phyloP scores from a whole-genome alignment of 2,797 vertebrate genomes.

The Naso thynnoides region DNA sequence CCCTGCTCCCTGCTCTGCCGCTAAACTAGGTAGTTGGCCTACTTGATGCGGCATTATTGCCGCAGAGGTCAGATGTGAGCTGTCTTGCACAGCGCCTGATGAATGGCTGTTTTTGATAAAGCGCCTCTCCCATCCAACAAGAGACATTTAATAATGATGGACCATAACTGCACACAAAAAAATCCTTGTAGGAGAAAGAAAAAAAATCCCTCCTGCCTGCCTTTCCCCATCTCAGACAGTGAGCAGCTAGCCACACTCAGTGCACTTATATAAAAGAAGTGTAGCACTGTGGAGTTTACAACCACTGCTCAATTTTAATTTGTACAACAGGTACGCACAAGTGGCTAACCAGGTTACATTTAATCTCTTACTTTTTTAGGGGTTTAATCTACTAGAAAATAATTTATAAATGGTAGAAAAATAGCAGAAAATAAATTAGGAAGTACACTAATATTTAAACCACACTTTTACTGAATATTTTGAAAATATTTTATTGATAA shows the following conservation, averaged over 20 bases:
- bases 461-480: constrained; percentile 9
- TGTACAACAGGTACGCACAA: constrained; percentile 14
- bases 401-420: background rate
- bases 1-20: constrained; percentile 94
- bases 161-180: constrained; percentile 90
- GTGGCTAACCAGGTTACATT: constrained; percentile 2
- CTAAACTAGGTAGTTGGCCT: constrained; percentile 98
- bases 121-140: constrained; percentile 90
- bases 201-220: constrained; percentile 70
- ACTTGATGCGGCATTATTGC: constrained; percentile 98
- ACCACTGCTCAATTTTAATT: constrained; percentile 14
- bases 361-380: background rate
- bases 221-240: constrained; percentile 70
- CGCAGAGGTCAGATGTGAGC: constrained; percentile 97
- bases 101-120: constrained; percentile 95
- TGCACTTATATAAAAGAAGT: constrained; percentile 46
- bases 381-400: background rate
- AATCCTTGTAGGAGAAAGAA: constrained; percentile 84
- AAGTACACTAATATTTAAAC: background rate
- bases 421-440: background rate
- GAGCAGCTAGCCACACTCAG: constrained; percentile 67
- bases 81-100: constrained; percentile 89
- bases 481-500: background rate
- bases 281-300: constrained; percentile 40
- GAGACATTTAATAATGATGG: constrained; percentile 97